Evolutionary conservation across 2,888 invertebrate species (phyloP), one percentile per base, ranked within the genome.

Genomic region (Tenthredo amoena): DNA sequence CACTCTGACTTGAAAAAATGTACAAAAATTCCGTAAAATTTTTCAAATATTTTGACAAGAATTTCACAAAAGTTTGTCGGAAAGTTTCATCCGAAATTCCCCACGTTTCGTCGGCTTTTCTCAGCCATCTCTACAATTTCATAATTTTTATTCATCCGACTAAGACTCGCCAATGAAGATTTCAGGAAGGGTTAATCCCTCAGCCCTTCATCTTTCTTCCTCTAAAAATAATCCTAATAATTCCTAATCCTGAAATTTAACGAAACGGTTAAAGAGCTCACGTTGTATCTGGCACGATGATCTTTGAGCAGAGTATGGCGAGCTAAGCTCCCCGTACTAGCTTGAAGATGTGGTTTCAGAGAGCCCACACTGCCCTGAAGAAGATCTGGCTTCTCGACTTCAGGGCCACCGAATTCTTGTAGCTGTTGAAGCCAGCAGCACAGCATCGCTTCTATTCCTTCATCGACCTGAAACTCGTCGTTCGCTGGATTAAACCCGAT

Each of bases 361-460:
- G 96, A 96, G 21, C 96, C 96, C 65, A 96, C 95, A 26, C 97
- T 97, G 6, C 96, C 96, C 93, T 97, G 97, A 43, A 98, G 95
- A 84, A 98, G 94, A 94, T 98, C 98, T 0, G 98, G 97, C 89
- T 97, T 97, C 90, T 98, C 98, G 74, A 96, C 96, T 94, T 97
- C 97, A 1, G 97, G 97, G 0, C 97, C 97, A 21, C 97, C 97
- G 89, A 97, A 97, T 92, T 97, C 97, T 93, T 97, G 97, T 87
- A 97, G 94, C 91, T 97, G 97, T 92, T 97, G 97, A 87, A 97
- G 94, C 97, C 97, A 97, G 92, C 97, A 97, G 90, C 97, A 97
- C 26, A 97, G 95, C 97, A 97, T 97, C 85, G 97, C 96, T 93
- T 97, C 97, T 93, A 97, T 97, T 86, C 97, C 97, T 92, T 97